Percentiles rank a stretch among this genome's conserved stretches.
phyloP scores from a whole-genome alignment of 2,888 invertebrate genomes.

The Eumerus sabulonum region DNA sequence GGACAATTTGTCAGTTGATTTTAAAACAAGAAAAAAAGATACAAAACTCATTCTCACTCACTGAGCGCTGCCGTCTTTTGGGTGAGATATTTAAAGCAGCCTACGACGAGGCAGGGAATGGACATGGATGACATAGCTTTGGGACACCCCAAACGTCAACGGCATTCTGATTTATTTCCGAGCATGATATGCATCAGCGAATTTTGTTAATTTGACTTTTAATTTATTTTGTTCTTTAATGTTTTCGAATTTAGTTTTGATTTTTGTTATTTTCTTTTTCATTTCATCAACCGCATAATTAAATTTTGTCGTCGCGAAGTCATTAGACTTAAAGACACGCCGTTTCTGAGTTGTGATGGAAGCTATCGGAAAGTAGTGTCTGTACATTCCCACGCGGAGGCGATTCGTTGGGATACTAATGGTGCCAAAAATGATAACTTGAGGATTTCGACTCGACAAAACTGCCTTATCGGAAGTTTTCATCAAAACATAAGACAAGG shows the following conservation, averaged over 20 bases:
- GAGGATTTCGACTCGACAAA: no score
- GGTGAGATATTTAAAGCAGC: slow-evolving; percentile 59
- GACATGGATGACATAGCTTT: slow-evolving; percentile 49
- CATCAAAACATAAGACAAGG: no score
- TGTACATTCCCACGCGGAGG: no score
- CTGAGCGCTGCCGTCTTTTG: slow-evolving; percentile 19
- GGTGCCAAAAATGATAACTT: no score
- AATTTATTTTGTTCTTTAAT: slow-evolving; percentile 63
- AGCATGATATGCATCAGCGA: slow-evolving; percentile 78
- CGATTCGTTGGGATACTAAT: no score
- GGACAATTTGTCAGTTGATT: slow-evolving; percentile 77
- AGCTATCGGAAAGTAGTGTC: no score
- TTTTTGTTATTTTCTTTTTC: slow-evolving; percentile 26
- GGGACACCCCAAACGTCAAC: slow-evolving; percentile 75
- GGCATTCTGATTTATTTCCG: slow-evolving; percentile 78
- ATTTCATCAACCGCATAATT: slow-evolving; percentile 45
- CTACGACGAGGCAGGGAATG: slow-evolving; percentile 39
- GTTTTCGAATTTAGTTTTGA: slow-evolving; percentile 17
- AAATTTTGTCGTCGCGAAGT: slow-evolving; percentile 30
- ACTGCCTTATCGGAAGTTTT: no score
- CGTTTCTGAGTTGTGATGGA: no score
- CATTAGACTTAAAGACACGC: not conserved
- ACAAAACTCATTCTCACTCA: slow-evolving; percentile 58
- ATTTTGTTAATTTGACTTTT: slow-evolving; percentile 78
- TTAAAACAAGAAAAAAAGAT: no score